Percentiles rank a stretch among this genome's conserved stretches.
phyloP scores from a whole-genome alignment of 2,113 vertebrate species.

The Paraplagusia blochii region DNA sequence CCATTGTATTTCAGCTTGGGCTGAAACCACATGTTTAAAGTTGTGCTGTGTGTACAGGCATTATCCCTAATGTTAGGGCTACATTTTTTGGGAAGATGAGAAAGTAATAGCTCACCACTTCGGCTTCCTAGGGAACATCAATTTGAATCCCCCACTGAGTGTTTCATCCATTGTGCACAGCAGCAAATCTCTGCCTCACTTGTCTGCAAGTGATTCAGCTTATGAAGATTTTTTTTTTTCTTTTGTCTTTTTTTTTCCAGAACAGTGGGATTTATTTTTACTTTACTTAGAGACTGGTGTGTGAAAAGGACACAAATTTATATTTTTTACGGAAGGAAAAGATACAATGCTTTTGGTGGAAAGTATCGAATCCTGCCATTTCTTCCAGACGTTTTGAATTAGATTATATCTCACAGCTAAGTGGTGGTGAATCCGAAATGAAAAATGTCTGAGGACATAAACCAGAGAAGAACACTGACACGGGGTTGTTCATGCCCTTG shows the following conservation, averaged over 20 bases:
- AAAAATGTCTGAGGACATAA: neutral
- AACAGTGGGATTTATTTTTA: constrained; percentile 39
- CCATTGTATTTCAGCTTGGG: neutral
- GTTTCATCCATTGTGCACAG: constrained; percentile 63
- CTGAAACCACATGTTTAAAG: constrained; percentile 8
- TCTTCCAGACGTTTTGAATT: too few relatives aligned
- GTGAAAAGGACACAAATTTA: constrained; percentile 29
- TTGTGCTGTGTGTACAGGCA: constrained; percentile 21
- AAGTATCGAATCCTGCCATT: too few relatives aligned
- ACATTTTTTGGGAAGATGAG: constrained; percentile 10
- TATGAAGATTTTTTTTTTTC: constrained; percentile 54
- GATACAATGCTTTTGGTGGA: constrained; percentile 1
- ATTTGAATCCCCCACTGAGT: constrained; percentile 50
- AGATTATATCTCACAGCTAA: too few relatives aligned
- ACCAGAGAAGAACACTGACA: neutral
- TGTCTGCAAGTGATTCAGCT: constrained; percentile 59
- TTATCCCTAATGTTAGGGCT: constrained; percentile 16
- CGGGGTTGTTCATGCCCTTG: neutral
- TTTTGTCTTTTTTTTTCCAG: too few relatives aligned
- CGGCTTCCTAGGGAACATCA: constrained; percentile 50
- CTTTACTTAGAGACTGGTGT: constrained; percentile 19
- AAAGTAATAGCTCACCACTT: constrained; percentile 54
- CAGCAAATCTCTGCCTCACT: constrained; percentile 55
- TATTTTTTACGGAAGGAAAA: constrained; percentile 9
- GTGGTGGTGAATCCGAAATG: neutral